A percentile compares a stretch with the other conserved stretches of the same genome.
Evolutionary conservation across 30 jellyfish, hydroid and myxozoan species (phyloP).

Genomic region (Cassiopea xamachana): DNA sequence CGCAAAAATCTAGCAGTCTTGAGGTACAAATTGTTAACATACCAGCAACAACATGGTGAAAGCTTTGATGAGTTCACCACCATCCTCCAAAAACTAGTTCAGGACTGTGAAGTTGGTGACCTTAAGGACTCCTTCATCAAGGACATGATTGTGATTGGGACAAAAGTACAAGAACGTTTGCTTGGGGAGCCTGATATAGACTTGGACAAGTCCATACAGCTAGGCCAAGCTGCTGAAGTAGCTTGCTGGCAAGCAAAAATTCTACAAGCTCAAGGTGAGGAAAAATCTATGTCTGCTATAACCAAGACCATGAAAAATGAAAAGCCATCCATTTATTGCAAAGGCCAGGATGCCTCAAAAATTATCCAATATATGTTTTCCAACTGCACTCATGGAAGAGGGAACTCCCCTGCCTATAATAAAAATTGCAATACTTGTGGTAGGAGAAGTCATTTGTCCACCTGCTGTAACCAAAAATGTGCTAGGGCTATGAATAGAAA

Average conservation of each 20-base stretch:
- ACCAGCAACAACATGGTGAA: constrained; percentile 61
- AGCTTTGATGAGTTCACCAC: constrained; percentile 75
- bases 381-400: constrained; percentile 31
- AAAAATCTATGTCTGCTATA: constrained; percentile 40
- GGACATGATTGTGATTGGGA: constrained; percentile 70
- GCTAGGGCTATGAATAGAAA: constrained; percentile 26
- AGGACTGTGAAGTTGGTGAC: constrained; percentile 72
- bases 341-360: constrained; percentile 17
- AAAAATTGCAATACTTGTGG: constrained; percentile 59
- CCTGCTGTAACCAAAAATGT: constrained; percentile 58
- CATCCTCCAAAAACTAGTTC: constrained; percentile 57
- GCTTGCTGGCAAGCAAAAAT: constrained; percentile 34
- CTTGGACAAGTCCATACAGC: constrained; percentile 24
- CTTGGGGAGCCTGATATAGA: constrained; percentile 67
- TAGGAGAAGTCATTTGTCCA: constrained; percentile 51
- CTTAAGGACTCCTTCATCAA: constrained; percentile 70
- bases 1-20: constrained; percentile 59
- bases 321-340: constrained; percentile 23
- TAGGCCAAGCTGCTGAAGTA: constrained; percentile 48
- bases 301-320: constrained; percentile 29
- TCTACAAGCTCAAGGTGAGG: constrained; percentile 46
- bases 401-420: constrained; percentile 52
- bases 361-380: constrained; percentile 28
- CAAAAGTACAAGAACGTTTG: constrained; percentile 73
- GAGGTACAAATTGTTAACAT: constrained; percentile 70